phyloP scores from a whole-genome alignment of 2,888 invertebrate species.

The Tanytarsus gracilentus region DNA sequence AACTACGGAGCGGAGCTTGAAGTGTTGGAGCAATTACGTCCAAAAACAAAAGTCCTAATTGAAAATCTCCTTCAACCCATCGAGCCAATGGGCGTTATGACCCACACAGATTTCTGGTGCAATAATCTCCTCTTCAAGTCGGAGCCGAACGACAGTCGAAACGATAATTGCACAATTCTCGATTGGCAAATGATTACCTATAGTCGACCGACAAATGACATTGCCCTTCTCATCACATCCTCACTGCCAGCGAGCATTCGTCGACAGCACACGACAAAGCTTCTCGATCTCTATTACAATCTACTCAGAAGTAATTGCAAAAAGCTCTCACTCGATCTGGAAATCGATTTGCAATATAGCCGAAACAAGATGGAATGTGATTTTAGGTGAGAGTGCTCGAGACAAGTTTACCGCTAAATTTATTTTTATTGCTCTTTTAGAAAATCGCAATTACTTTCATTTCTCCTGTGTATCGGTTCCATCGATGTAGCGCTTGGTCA shows the following conservation, averaged over 20 bases:
- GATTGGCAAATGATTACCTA: constrained; percentile 82
- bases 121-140: constrained; percentile 64
- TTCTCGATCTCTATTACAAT: constrained; percentile 63
- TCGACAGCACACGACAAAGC: constrained; percentile 51
- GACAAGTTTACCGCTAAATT: background rate
- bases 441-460: constrained; percentile 61
- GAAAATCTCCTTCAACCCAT: constrained; percentile 60
- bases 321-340: constrained; percentile 54
- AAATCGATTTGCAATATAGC: constrained; percentile 48
- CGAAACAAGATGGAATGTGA: constrained; percentile 48
- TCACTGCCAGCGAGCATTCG: constrained; percentile 64
- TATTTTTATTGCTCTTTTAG: constrained; percentile 35
- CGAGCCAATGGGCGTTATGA: constrained; percentile 64
- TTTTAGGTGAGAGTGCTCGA: constrained; percentile 38
- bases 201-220: constrained; percentile 67
- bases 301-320: constrained; percentile 52
- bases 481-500: constrained; percentile 72
- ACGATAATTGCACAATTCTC: constrained; percentile 57
- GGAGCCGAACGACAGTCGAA: constrained; percentile 38
- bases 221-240: constrained; percentile 62
- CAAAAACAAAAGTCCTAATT: constrained; percentile 62
- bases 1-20: constrained; percentile 54
- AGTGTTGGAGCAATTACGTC: constrained; percentile 51
- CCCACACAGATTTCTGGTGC: constrained; percentile 79
- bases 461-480: constrained; percentile 68